phyloP scores from a whole-genome alignment of 2,113 vertebrate genomes.

The Elgaria multicarinata region DNA sequence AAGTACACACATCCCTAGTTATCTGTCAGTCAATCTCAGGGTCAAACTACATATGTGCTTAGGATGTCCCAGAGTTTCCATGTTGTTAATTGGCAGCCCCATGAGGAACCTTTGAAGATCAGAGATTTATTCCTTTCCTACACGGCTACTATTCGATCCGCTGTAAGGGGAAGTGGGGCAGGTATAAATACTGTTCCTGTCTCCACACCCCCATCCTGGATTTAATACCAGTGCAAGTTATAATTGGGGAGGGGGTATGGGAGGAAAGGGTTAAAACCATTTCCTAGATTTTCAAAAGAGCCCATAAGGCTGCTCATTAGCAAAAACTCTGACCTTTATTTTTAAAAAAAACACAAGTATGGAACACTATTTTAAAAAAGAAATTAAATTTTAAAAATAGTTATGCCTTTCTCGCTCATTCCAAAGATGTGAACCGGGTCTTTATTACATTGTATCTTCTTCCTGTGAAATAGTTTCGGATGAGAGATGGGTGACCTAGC shows the following conservation, averaged over 20 bases:
- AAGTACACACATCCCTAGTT: neutral
- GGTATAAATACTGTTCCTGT: neutral
- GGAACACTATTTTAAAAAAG: neutral
- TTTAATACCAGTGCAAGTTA: neutral
- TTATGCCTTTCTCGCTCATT: neutral
- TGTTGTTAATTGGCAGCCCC: too few relatives aligned
- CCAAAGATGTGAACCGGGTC: too few relatives aligned
- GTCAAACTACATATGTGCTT: neutral
- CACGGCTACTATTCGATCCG: neutral
- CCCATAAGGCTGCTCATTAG: neutral
- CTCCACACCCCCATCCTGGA: neutral
- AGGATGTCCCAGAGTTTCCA: neutral
- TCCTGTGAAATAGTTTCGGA: neutral
- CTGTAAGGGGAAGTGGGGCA: neutral
- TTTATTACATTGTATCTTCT: neutral
- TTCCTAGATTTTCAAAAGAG: neutral
- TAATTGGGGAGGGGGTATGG: neutral
- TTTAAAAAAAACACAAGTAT: neutral
- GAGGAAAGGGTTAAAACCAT: neutral
- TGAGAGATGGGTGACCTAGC: neutral
- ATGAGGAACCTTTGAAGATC: neutral
- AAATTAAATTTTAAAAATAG: neutral
- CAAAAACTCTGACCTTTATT: neutral
- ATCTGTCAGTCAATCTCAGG: neutral
- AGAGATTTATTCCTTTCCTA: neutral